Evolutionary conservation across 2,888 invertebrate species (phyloP).

Genomic region (Thyatira batis): DNA sequence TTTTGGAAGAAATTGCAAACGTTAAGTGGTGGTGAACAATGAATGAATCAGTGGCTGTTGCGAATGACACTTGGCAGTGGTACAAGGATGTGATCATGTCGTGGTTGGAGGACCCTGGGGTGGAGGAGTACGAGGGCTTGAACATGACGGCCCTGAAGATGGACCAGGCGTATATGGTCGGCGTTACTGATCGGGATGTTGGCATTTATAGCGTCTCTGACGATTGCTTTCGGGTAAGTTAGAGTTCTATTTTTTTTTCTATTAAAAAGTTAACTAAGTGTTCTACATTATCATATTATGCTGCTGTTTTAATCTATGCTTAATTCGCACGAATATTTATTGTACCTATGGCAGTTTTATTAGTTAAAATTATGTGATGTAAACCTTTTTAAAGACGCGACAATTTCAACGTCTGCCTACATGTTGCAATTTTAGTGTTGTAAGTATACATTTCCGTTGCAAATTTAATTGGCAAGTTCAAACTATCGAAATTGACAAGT

Average conservation of each 20-base stretch:
- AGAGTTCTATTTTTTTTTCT: no score
- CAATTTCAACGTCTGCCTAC: neutral
- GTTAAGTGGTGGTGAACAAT: slow-evolving; percentile 39
- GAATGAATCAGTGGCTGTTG: slow-evolving; percentile 56
- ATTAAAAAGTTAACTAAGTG: slow-evolving; percentile 6
- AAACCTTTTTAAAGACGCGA: neutral
- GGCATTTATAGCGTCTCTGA: slow-evolving; percentile 86
- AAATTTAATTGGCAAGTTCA: neutral
- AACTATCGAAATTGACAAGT: neutral
- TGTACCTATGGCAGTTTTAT: no score
- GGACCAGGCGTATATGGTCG: slow-evolving; percentile 85
- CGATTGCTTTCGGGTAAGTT: slow-evolving; percentile 86
- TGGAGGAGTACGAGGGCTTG: slow-evolving; percentile 74
- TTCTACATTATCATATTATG: no score
- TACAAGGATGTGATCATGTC: slow-evolving; percentile 70
- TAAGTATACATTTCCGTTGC: neutral
- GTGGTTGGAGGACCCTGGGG: slow-evolving; percentile 83
- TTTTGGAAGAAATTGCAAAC: slow-evolving; percentile 34
- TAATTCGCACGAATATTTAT: no score
- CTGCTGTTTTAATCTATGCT: no score
- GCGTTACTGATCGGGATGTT: slow-evolving; percentile 58
- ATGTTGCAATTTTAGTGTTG: neutral
- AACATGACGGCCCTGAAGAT: slow-evolving; percentile 82
- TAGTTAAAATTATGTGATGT: neutral
- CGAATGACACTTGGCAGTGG: slow-evolving; percentile 68